A percentile compares a stretch with the other conserved stretches of the same genome.
phyloP scores from a whole-genome alignment of 1,140 invertebrate species.

The Heliconius hewitsoni region DNA sequence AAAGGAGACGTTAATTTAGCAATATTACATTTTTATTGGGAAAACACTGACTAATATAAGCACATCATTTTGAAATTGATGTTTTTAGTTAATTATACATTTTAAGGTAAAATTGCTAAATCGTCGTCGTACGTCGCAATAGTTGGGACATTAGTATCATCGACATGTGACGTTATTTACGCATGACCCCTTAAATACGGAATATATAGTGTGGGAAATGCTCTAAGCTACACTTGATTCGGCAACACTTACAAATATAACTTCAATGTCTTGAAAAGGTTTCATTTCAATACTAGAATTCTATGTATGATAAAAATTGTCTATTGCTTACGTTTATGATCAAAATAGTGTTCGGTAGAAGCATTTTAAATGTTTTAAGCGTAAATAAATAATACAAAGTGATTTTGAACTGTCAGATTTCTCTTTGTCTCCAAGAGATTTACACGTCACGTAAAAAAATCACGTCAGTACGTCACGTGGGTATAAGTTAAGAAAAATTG shows the following conservation, averaged over 20 bases:
- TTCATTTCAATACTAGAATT: background rate
- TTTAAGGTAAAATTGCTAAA: no score
- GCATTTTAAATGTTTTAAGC: background rate
- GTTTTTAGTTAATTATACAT: no score
- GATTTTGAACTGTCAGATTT: background rate
- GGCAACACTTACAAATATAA: slow-evolving; percentile 13
- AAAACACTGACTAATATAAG: no score
- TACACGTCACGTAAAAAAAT: background rate
- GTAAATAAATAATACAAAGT: slow-evolving; percentile 6
- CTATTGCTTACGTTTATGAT: slow-evolving; percentile 1
- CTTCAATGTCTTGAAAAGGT: background rate
- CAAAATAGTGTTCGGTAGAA: background rate
- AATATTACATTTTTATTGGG: no score
- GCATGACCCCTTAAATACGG: background rate
- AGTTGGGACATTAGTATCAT: no score
- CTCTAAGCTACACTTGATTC: slow-evolving; percentile 5
- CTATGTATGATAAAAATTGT: slow-evolving; percentile 6
- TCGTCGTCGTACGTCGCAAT: no score
- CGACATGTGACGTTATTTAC: no score
- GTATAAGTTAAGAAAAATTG: slow-evolving; percentile 4
- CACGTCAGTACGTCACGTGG: slow-evolving; percentile 11
- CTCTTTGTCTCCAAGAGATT: background rate
- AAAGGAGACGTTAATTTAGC: no score
- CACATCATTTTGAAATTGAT: no score
- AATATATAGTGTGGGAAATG: background rate